Percentiles rank a stretch among this genome's conserved stretches.
phyloP scores from a whole-genome alignment of 2,797 vertebrate species.

The Octomys mimax region DNA sequence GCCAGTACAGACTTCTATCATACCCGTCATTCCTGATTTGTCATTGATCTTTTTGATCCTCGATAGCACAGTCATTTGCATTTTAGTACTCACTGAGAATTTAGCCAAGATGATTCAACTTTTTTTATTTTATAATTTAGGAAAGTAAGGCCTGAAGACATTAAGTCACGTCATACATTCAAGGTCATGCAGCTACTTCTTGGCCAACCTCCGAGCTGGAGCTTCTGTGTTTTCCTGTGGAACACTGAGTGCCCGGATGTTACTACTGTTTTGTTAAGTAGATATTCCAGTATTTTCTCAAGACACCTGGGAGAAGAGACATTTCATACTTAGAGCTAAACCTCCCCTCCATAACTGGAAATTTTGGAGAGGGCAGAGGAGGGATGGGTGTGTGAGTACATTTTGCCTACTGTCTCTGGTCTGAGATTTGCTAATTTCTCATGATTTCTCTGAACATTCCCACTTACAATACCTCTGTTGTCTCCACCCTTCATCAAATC shows the following conservation, averaged over 20 bases:
- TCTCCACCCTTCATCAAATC: background rate
- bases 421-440: background rate
- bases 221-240: rapidly evolving
- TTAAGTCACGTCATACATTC: background rate
- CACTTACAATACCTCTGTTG: background rate
- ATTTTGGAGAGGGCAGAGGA: background rate
- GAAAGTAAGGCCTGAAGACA: background rate
- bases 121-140: background rate
- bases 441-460: background rate
- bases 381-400: background rate
- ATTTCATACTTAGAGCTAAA: background rate
- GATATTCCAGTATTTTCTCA: background rate
- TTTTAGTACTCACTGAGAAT: background rate
- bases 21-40: rapidly evolving
- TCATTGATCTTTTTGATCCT: background rate
- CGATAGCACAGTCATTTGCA: no score
- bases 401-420: background rate
- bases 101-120: background rate
- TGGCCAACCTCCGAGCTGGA: background rate
- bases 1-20: rapidly evolving
- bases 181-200: background rate
- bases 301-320: background rate
- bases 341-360: background rate
- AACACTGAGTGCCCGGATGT: background rate
- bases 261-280: background rate